Percentiles rank a stretch among this genome's conserved stretches.
phyloP scores from a whole-genome alignment of 2,113 vertebrate genomes.

The Cromileptes altivelis region DNA sequence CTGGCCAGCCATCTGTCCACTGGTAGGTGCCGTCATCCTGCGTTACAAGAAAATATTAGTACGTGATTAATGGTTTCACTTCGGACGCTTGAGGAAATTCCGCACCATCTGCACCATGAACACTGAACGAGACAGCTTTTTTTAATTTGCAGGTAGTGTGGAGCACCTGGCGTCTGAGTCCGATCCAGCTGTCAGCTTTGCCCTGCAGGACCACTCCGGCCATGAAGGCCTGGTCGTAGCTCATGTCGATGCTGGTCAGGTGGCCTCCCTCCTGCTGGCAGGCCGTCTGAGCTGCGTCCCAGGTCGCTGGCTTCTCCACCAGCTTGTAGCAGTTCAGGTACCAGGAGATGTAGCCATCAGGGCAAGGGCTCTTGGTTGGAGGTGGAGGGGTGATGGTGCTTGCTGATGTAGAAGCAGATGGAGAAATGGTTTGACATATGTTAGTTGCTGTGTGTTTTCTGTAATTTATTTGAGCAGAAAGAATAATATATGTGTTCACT shows the following conservation, averaged over 20 bases:
- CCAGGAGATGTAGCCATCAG: slow-evolving; percentile 80
- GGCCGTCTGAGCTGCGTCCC: slow-evolving; percentile 76
- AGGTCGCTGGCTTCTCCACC: slow-evolving; percentile 73
- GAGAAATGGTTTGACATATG: neutral
- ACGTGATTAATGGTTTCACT: neutral
- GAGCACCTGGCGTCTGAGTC: slow-evolving; percentile 79
- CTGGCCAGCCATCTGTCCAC: slow-evolving; percentile 85
- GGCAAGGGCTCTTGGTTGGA: slow-evolving; percentile 78
- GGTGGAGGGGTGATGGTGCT: slow-evolving; percentile 76
- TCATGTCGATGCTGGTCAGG: slow-evolving; percentile 85
- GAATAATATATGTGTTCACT: slow-evolving; percentile 16
- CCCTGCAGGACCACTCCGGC: slow-evolving; percentile 79
- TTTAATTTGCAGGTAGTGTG: neutral
- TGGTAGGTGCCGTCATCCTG: slow-evolving; percentile 73
- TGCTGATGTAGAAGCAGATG: slow-evolving; percentile 64
- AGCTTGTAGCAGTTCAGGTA: slow-evolving; percentile 85
- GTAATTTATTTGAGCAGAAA: neutral
- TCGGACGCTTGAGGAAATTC: too few species aligned
- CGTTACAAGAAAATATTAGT: neutral
- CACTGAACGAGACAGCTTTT: too few species aligned
- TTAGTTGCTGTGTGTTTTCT: neutral
- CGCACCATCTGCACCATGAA: too few species aligned
- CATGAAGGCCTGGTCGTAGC: slow-evolving; percentile 87
- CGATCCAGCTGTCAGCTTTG: slow-evolving; percentile 82
- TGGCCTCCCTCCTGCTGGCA: slow-evolving; percentile 75